Evolutionary conservation across 2,113 vertebrate species (phyloP), one percentile per base, ranked within the genome.

Genomic region (Eolophus roseicapilla): DNA sequence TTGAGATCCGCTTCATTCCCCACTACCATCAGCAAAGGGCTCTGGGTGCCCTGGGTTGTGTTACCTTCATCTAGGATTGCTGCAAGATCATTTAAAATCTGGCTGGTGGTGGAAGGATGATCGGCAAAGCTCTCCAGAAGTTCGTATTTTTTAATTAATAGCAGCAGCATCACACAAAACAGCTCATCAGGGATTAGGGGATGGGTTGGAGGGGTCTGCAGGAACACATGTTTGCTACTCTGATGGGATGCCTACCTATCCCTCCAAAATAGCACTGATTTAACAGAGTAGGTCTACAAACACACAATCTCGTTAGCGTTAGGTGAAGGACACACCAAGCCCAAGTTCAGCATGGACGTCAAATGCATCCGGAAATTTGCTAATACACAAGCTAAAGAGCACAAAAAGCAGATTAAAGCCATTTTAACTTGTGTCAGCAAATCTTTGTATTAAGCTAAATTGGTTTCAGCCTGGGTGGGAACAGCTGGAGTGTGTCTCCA

Each of bases 401-500:
- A 90, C 86, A 93, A 94, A 92, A 92, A 47, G 86, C 80, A 84
- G 88, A 96, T 93, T 93, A 91, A 93, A 96, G 65, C 62, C 49
- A 49, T 78, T 93, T 94, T 12, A 80, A 69, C 69, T 88, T 23
- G 3, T 65, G 86, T 93, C 96, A 96, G 90, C 86, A 89, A 73
- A 85, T 89, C 83, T 93, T 20, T 63, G 74, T 93, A 84, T 93
- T 60, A 84, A 82, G 77, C 86, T 87, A 57, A 93, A 95, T 55
- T 37, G 77, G 65, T 87, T 92, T 94, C 92, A 95, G 88, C 49
- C 69, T 64, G 76, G 73, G 82, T 88, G 83, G 88, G 83, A 92
- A 77, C 0, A 15, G 19, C 50, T 78, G 55, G 88, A 94, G 76
- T 9, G 14, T 46, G 60, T 76, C 47, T 79, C 69, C 49, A 41